Percentiles rank a stretch among this genome's conserved stretches.
Conservation (phyloP, 1,140 invertebrate genomes). For the Drosophila insularis region DNA sequence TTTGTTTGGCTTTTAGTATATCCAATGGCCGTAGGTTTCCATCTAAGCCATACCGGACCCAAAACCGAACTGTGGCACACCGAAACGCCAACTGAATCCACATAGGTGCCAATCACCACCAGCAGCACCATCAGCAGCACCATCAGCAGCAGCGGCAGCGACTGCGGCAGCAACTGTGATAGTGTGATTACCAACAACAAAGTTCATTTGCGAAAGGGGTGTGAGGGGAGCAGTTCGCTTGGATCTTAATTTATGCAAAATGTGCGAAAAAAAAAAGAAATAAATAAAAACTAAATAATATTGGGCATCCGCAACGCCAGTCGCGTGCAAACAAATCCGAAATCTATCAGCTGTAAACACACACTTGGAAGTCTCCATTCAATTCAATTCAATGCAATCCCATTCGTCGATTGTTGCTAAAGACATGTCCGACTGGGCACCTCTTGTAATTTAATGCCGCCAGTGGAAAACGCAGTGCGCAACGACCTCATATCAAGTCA, state of each 20-base stretch:
- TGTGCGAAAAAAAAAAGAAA: slow-evolving; percentile 70
- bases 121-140: slow-evolving; percentile 10
- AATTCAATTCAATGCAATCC: slow-evolving; percentile 22
- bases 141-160: background rate
- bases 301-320: slow-evolving; percentile 53
- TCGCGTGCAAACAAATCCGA: slow-evolving; percentile 55
- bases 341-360: slow-evolving; percentile 50
- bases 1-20: slow-evolving; percentile 42
- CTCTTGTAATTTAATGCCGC: slow-evolving; percentile 69
- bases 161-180: slow-evolving; percentile 14
- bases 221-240: slow-evolving; percentile 13
- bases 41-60: slow-evolving; percentile 39
- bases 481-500: slow-evolving; percentile 13
- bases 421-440: slow-evolving; percentile 36
- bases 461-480: slow-evolving; percentile 44
- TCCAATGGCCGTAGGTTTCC: slow-evolving; percentile 21
- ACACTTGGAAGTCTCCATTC: slow-evolving; percentile 14
- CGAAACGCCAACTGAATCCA: slow-evolving; percentile 64
- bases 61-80: slow-evolving; percentile 61
- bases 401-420: slow-evolving; percentile 4
- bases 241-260: slow-evolving; percentile 75
- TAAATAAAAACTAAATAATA: slow-evolving; percentile 65
- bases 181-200: slow-evolving; percentile 3
- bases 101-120: background rate
- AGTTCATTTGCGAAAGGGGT: background rate